These are phyloP conservation scores for Steinernema hermaphroditum DNA, from an alignment of 2,888 invertebrate species.

Conservation along the genomic window DNA sequence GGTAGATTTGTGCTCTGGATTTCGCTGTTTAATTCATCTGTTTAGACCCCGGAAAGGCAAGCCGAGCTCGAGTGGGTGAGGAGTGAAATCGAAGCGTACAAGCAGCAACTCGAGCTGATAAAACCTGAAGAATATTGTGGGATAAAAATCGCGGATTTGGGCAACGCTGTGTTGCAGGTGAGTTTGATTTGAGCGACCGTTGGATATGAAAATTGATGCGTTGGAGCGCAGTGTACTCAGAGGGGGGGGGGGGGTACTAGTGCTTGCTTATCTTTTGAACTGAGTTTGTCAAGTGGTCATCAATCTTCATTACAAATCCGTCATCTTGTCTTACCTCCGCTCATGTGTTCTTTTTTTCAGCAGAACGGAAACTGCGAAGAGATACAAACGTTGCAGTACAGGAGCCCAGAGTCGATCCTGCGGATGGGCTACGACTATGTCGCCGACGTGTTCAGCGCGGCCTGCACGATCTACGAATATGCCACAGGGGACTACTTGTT, in stretches of 20 bases:
- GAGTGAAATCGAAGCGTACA: not conserved
- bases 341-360: too few relatives aligned
- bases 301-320: too few relatives aligned
- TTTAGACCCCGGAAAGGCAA: not conserved
- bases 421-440: conserved; percentile 95
- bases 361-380: conserved; percentile 94
- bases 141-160: conserved; percentile 88
- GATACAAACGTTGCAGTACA: conserved; percentile 95
- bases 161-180: conserved; percentile 89
- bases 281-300: too few relatives aligned
- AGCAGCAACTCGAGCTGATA: not conserved
- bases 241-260: too few relatives aligned
- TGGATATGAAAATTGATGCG: not conserved
- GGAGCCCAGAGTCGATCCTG: conserved; percentile 90
- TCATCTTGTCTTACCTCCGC: too few relatives aligned
- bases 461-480: conserved; percentile 96
- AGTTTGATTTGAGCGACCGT: not conserved
- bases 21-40: not conserved
- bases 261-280: too few relatives aligned
- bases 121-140: not conserved
- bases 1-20: not conserved
- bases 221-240: too few relatives aligned
- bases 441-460: conserved; percentile 99
- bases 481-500: conserved; percentile 99
- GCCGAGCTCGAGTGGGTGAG: not conserved